Evolutionary conservation across 2,888 invertebrate genomes (phyloP).

Genomic region (Euphydryas editha): DNA sequence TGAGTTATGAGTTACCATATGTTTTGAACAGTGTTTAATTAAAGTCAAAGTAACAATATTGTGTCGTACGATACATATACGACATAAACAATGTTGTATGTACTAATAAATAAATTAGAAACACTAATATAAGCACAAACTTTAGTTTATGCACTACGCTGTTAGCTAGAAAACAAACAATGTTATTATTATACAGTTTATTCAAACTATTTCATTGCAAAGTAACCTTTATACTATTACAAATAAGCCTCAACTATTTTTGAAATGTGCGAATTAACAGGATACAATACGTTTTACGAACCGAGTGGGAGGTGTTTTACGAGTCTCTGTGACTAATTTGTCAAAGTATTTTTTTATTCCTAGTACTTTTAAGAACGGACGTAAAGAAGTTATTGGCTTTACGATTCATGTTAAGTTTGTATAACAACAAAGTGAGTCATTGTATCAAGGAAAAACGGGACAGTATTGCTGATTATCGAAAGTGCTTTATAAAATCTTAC

Average conservation of each 20-base stretch:
- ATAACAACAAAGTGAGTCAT: slow-evolving; percentile 12
- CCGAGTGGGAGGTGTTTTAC: slow-evolving; percentile 19
- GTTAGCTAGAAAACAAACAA: slow-evolving; percentile 12
- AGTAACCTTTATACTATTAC: not conserved
- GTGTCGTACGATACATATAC: not conserved
- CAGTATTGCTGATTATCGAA: too few species aligned
- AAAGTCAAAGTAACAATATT: not conserved
- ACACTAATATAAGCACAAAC: slow-evolving; percentile 12
- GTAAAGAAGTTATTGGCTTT: slow-evolving; percentile 16
- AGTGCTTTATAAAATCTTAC: too few species aligned
- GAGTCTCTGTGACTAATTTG: slow-evolving; percentile 18
- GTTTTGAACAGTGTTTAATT: not conserved
- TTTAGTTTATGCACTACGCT: slow-evolving; percentile 3
- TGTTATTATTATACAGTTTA: not conserved
- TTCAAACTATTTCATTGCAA: not conserved
- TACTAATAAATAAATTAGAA: slow-evolving; percentile 1
- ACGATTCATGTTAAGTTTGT: slow-evolving; percentile 15
- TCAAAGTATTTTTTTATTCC: slow-evolving; percentile 26
- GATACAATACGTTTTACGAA: slow-evolving; percentile 21
- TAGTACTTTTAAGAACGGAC: slow-evolving; percentile 1
- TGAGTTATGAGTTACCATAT: not conserved
- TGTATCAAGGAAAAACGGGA: not conserved
- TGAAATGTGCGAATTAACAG: not conserved
- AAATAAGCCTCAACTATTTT: not conserved
- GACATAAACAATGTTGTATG: not conserved